A percentile compares a stretch with the other conserved stretches of the same genome.
phyloP scores from a whole-genome alignment of 2,797 vertebrate genomes.

The Percopsis omiscomaycus region DNA sequence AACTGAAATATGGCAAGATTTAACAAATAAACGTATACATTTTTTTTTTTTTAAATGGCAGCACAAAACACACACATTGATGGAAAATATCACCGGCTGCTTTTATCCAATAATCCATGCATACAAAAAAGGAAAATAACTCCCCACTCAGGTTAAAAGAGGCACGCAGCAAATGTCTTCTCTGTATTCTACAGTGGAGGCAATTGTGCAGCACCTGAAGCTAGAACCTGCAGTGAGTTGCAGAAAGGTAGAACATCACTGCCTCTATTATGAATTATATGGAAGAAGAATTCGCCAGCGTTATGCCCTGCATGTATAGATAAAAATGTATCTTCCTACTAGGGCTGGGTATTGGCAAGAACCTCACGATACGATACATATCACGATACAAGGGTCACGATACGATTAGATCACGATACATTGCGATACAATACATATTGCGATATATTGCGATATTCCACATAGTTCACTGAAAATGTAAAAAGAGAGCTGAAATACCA shows the following conservation, averaged over 20 bases:
- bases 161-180: slow-evolving; percentile 35
- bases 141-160: slow-evolving; percentile 33
- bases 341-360: too few relatives aligned
- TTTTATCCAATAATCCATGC: neutral
- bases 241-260: slow-evolving; percentile 20
- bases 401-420: too few relatives aligned
- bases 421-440: too few relatives aligned
- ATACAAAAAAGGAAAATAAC: slow-evolving; percentile 20
- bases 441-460: too few relatives aligned
- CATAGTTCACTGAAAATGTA: too few relatives aligned
- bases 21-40: slow-evolving; percentile 13
- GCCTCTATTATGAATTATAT: slow-evolving; percentile 27
- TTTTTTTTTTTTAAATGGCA: neutral
- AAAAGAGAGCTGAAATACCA: too few relatives aligned
- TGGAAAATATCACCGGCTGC: slow-evolving; percentile 5
- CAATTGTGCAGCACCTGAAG: slow-evolving; percentile 42
- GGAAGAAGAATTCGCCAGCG: slow-evolving; percentile 38
- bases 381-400: too few relatives aligned
- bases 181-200: slow-evolving; percentile 34
- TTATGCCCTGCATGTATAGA: slow-evolving; percentile 45
- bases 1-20: slow-evolving; percentile 36
- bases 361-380: too few relatives aligned
- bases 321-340: slow-evolving; percentile 45
- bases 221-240: slow-evolving; percentile 30
- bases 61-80: slow-evolving; percentile 36